These are phyloP conservation scores for Drosophila novamexicana DNA, from an alignment of 1,140 invertebrate genomes.

Conservation along the genomic window DNA sequence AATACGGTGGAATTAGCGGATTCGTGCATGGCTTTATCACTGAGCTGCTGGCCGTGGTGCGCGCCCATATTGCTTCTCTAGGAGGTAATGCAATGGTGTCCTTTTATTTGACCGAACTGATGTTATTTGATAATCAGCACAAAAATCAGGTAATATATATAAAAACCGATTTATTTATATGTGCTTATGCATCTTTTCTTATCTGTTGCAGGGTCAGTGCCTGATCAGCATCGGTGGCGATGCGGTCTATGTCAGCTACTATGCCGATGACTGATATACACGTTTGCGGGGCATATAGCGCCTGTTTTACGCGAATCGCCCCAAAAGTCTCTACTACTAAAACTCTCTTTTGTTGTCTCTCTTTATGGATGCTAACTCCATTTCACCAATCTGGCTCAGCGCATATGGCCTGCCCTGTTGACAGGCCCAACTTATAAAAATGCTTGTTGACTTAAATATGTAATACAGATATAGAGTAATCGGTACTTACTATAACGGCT, in stretches of 20 bases:
- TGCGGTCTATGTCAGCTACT: conserved; percentile 89
- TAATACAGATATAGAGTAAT: neutral
- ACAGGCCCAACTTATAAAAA: conserved; percentile 6
- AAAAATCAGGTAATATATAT: conserved; percentile 94
- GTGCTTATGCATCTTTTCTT: neutral
- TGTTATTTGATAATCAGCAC: conserved; percentile 95
- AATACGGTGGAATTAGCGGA: conserved; percentile 95
- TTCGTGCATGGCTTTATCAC: conserved; percentile 97
- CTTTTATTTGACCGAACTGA: conserved; percentile 96
- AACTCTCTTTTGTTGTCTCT: conserved; percentile 17
- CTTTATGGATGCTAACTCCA: conserved; percentile 14
- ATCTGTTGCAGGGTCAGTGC: conserved; percentile 91
- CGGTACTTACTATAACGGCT: conserved; percentile 31
- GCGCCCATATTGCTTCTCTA: conserved; percentile 96
- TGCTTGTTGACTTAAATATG: conserved; percentile 25
- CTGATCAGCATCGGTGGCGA: conserved; percentile 97
- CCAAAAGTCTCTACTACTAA: conserved; percentile 73
- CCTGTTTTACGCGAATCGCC: conserved; percentile 74
- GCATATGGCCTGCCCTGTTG: conserved; percentile 18
- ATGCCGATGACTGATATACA: conserved; percentile 81
- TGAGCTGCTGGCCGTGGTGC: conserved; percentile 94
- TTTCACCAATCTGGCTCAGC: conserved; percentile 1
- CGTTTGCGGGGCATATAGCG: conserved; percentile 77
- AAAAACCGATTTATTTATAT: neutral
- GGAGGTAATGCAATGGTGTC: conserved; percentile 98